Evolutionary conservation across 2,888 invertebrate species (phyloP), one percentile per base, ranked within the genome.

Genomic region (Platynereis dumerilii): DNA sequence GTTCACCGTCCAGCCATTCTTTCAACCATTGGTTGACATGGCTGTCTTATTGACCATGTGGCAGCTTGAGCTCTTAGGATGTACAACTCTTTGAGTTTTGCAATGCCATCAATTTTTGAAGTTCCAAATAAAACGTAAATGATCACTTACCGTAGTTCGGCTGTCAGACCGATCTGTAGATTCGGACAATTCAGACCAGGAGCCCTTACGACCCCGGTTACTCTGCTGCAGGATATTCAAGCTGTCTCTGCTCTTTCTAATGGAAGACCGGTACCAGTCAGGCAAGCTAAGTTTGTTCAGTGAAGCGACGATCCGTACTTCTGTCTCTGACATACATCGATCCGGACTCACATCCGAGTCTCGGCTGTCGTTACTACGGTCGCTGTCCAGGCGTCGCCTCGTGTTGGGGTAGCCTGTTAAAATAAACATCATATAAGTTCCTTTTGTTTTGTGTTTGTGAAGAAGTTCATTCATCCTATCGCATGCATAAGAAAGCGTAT

Each of bases 231-330:
- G 44, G 10, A 66, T 62, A 34, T 12, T 34, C 34, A 34, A 12
- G 7, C n/a, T 34, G 29, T 61, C 52, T 29, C 39, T 29, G 39
- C 55, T 52, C 24, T 61, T 61, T 20, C 61, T 52, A 24, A 61
- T 52, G 5, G 83, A 82, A 61, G 76, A 90, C 83, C 90, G 90
- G 87, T 90, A 96, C 96, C 96, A 96, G 84, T 96, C 94, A 69
- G 96, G 96, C 71, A 96, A 91, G 86, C 94, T 93, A 76, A 96
- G 90, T 81, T 93, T 92, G 86, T 95, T 94, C 80, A 96, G 86
- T 60, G 96, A 96, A 76, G 94, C 91, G 85, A 94, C 93, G 69
- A 96, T 93, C 75, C 96, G 90, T 73, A 96, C 87, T 86, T 96
- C 95, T 87, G 95, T 94, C 87, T 95, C 95, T 70, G 95, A 96